These are phyloP conservation scores for Cylloceria caligata DNA, from an alignment of 2,888 invertebrate genomes.

Conservation along the genomic window DNA sequence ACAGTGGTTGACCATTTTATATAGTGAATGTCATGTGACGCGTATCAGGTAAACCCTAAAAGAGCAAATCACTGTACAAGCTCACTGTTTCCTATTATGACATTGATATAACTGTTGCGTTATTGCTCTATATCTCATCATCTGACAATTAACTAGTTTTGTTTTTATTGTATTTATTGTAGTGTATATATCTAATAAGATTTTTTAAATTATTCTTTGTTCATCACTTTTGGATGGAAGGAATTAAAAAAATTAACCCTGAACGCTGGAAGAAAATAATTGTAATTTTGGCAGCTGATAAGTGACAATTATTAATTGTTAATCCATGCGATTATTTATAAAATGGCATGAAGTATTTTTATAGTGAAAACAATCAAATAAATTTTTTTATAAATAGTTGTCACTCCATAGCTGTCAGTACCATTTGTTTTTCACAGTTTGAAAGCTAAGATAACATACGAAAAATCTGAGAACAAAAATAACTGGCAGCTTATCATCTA, in stretches of 20 bases:
- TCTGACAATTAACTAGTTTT: not conserved
- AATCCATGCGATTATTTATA: too few relatives aligned
- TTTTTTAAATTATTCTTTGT: not conserved
- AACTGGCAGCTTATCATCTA: not conserved
- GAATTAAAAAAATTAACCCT: not conserved
- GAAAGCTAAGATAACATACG: not conserved
- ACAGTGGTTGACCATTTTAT: conserved; percentile 4
- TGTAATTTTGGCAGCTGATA: too few relatives aligned
- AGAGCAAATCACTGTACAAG: not conserved
- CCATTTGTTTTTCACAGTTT: not conserved
- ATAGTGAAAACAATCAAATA: too few relatives aligned
- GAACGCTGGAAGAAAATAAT: too few relatives aligned
- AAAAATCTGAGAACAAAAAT: too few relatives aligned
- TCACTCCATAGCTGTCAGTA: too few relatives aligned
- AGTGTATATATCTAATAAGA: not conserved
- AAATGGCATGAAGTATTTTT: too few relatives aligned
- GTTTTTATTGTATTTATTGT: not conserved
- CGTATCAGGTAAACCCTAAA: not conserved
- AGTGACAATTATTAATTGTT: too few relatives aligned
- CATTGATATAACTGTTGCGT: not conserved
- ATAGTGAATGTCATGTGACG: not conserved
- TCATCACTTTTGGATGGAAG: not conserved
- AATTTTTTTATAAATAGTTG: too few relatives aligned
- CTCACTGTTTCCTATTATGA: not conserved
- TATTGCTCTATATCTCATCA: not conserved